A percentile compares a stretch with the other conserved stretches of the same genome.
Conservation (phyloP, 2,113 vertebrate genomes). For the Fukomys damarensis region DNA sequence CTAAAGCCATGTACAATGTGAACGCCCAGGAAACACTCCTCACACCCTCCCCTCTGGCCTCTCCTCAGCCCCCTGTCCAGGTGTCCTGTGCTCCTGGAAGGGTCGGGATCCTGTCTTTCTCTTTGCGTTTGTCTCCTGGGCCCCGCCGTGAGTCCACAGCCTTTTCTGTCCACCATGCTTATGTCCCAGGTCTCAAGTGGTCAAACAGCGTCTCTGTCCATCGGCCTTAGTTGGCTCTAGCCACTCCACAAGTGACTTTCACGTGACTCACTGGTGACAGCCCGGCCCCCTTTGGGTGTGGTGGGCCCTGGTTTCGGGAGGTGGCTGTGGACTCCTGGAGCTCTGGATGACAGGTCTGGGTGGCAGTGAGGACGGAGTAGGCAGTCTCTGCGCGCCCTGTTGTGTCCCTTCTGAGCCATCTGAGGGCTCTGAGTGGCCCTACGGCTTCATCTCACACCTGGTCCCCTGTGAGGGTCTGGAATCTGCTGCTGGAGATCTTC, state of each 20-base stretch:
- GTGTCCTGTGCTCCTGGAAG: background rate
- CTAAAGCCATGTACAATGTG: background rate
- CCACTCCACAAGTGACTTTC: background rate
- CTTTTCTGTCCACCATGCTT: no score
- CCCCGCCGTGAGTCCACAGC: no score
- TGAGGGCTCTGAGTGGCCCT: background rate
- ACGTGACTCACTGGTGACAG: background rate
- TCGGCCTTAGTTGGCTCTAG: background rate
- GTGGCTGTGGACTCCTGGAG: background rate
- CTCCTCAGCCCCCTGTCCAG: background rate
- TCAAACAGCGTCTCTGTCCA: background rate
- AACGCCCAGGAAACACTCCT: fast-evolving
- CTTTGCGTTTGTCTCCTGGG: background rate
- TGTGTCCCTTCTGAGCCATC: background rate
- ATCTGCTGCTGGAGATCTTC: no score
- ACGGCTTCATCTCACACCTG: background rate
- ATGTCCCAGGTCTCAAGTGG: background rate
- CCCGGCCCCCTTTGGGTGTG: no score
- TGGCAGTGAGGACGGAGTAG: background rate
- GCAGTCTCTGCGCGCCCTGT: background rate
- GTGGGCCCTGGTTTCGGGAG: background rate
- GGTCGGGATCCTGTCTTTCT: background rate
- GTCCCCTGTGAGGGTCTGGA: background rate
- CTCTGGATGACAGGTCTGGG: no score
- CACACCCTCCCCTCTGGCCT: fast-evolving